Evolutionary conservation across 2,888 invertebrate genomes (phyloP), one percentile per base, ranked within the genome.

Genomic region (Cheilosia soror): DNA sequence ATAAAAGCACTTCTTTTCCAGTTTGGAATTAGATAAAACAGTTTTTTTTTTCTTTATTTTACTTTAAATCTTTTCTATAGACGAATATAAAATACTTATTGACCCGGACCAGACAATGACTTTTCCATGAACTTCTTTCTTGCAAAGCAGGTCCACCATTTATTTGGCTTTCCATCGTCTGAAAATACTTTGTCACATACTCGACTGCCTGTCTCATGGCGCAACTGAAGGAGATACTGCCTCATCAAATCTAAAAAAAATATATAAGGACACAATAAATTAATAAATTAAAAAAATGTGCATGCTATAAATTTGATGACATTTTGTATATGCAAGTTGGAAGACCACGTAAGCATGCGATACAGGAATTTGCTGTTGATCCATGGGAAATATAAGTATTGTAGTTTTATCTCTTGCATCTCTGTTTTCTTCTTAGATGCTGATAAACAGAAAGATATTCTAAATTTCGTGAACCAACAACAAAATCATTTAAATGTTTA

Each of bases 61-160:
- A 51, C 13, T 69, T 40, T 31, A 25, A 55, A 40, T 27, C 49
- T 78, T 78, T 7, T 51, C 68, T 65, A 75, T 13, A 73, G 51
- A 79, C 37, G 42, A 69, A 73, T 47, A 66, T 6, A 27, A 29
- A 33, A 44, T 53, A 0, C 55, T 87, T 89, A 92, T 87, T 92
- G 92, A 0, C 92, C 92, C 31, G 92, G 92, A 0, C 92, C 92
- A 33, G 92, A 91, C 33, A 99, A 93, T 33, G 98, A 98, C 92
- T 99, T 99, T 92, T 99, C 99, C 99, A 99, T 99, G 92, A 99
- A 99, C 94, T 98, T 98, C 95, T 98, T 98, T 91, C 98, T 98
- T 33, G 98, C 97, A 93, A 99, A 99, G 92, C 99, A 99, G 75
- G 99, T 93, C 99, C 99, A 99, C 99, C 99, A 99, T 93, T 99